phyloP scores from a whole-genome alignment of 1,140 invertebrate genomes.

The Drosophila santomea region DNA sequence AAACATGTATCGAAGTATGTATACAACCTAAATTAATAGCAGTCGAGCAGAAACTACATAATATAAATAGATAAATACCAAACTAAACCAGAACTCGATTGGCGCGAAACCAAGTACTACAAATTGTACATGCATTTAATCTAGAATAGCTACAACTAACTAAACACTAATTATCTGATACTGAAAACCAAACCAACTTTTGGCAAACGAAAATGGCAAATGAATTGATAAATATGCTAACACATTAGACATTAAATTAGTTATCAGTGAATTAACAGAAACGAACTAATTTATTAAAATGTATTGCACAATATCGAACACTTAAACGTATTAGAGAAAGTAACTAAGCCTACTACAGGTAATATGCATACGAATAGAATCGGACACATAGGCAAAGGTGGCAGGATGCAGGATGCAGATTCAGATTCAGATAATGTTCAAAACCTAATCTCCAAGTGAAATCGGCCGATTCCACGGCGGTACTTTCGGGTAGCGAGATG shows the following conservation, averaged over 20 bases:
- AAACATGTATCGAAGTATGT: slow-evolving; percentile 54
- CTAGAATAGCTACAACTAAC: slow-evolving; percentile 58
- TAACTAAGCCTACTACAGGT: slow-evolving; percentile 46
- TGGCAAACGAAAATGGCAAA: slow-evolving; percentile 39
- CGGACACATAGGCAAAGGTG: slow-evolving; percentile 34
- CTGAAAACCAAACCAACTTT: slow-evolving; percentile 32
- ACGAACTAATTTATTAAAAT: slow-evolving; percentile 82
- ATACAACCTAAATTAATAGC: slow-evolving; percentile 68
- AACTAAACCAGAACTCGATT: slow-evolving; percentile 51
- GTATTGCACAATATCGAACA: slow-evolving; percentile 83
- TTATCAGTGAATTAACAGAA: slow-evolving; percentile 42
- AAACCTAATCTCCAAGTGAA: slow-evolving; percentile 12
- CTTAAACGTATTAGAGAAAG: slow-evolving; percentile 70
- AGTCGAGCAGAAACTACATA: slow-evolving; percentile 71
- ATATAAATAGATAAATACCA: slow-evolving; percentile 59
- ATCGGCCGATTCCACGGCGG: not conserved
- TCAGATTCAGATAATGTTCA: slow-evolving; percentile 22
- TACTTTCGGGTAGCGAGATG: slow-evolving; percentile 9
- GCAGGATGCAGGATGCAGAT: slow-evolving; percentile 22
- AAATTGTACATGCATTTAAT: slow-evolving; percentile 83
- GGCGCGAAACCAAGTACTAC: slow-evolving; percentile 65
- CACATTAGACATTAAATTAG: slow-evolving; percentile 61
- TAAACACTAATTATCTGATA: slow-evolving; percentile 46
- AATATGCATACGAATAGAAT: slow-evolving; percentile 47
- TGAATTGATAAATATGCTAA: slow-evolving; percentile 65